Base-by-base conservation (phyloP, 2,797 vertebrate species). In the Hyperoplus lanceolatus region DNA sequence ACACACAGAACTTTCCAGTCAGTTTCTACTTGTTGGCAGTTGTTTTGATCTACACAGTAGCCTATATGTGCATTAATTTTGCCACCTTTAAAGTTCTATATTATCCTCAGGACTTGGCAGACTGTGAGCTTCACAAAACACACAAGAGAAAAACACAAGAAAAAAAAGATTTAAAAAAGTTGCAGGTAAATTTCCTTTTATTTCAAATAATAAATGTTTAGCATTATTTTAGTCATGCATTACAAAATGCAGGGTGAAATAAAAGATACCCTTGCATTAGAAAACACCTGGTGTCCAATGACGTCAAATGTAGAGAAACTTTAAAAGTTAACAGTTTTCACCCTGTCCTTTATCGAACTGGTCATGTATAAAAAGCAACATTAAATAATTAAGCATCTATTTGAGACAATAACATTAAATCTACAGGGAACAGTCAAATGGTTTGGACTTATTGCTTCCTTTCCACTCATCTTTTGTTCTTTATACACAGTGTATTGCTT, bases 321-420 rank as follows among this genome's bases (percentile, higher is more conserved):
- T 75, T 49, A 84, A 85, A 76, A 79, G 73, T 69, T 45, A 82
- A 79, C 58, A 85, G 63, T 70, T 74, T 48, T 84, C 62, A 75
- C 53, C 91, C 95, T 94, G 92, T 96, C 94, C 95, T 95, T 95
- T 96, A 96, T 94, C 95, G 96, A 96, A 97, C 95, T 95, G 92
- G 95, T 97, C 95, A 97, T 96, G 96, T 98, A 98, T 96, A 97
- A 98, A 97, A 96, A 89, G 94, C 91, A 90, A 95, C 94, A 96
- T 87, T 77, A 84, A 88, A 86, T 81, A 86, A 73, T 94, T 96
- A 96, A 96, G 95, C 96, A 96, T 96, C 93, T 95, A 92, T 91
- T 93, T 91, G 93, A 95, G 75, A 96, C 87, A 94, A 96, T 94
- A 96, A 95, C 96, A 96, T 95, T 89, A 96, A 95, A 96, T 96